Conservation (phyloP, 2,888 invertebrate species). For the Hartigia nigra region DNA sequence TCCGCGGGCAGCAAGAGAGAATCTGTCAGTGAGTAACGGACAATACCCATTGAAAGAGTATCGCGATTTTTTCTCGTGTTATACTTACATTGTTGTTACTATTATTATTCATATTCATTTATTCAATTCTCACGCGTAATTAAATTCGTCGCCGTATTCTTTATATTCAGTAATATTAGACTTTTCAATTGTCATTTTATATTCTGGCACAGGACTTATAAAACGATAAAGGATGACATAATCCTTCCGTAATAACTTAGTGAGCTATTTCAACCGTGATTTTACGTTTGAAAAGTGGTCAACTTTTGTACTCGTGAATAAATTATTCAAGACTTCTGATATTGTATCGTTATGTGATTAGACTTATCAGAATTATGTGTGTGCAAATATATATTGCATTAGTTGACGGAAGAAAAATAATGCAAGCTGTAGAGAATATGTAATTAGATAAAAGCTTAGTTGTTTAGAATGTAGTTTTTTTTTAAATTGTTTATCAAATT, state of each 20-base stretch:
- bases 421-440: background rate
- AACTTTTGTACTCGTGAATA: background rate
- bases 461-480: background rate
- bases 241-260: background rate
- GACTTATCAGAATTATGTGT: too few relatives aligned
- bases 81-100: background rate
- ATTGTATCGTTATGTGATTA: background rate
- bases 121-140: background rate
- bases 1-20: slow-evolving; percentile 30
- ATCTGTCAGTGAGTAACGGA: slow-evolving; percentile 26
- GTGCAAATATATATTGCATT: too few relatives aligned
- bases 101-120: too few relatives aligned
- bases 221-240: background rate
- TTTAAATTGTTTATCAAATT: background rate
- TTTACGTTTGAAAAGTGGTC: background rate
- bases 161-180: background rate
- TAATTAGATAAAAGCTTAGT: background rate
- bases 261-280: background rate
- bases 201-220: background rate
- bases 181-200: background rate
- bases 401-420: too few relatives aligned
- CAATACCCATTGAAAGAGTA: background rate
- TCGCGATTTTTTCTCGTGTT: background rate
- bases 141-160: background rate
- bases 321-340: background rate